Evolutionary conservation across 2,113 vertebrate species (phyloP).

Genomic region (Malaclemys terrapin): DNA sequence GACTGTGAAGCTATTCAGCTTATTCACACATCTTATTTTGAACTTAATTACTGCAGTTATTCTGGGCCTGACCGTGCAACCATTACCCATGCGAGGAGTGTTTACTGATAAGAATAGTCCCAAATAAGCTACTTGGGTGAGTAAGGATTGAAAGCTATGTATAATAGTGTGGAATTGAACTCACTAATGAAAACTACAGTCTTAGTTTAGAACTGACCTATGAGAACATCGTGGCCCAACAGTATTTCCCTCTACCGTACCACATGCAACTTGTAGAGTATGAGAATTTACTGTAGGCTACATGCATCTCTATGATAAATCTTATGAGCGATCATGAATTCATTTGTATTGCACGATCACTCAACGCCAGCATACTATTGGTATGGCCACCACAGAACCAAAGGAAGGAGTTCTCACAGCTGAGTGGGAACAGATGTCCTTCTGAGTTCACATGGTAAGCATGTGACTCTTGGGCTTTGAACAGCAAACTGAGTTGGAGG

Average conservation of each 20-base stretch:
- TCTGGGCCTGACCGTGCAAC: neutral
- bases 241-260: neutral
- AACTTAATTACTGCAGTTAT: neutral
- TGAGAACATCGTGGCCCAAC: neutral
- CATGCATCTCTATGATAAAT: neutral
- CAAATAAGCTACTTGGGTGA: neutral
- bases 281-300: too few species aligned
- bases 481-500: neutral
- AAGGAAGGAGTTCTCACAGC: neutral
- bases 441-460: neutral
- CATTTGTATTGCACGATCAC: neutral
- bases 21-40: neutral
- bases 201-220: neutral
- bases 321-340: neutral
- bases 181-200: too few species aligned
- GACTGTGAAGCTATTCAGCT: too few species aligned
- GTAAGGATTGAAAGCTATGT: neutral
- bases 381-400: neutral
- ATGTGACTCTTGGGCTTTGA: neutral
- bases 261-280: fast-evolving
- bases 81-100: neutral
- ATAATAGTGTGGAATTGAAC: neutral
- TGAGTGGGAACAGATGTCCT: neutral
- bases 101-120: neutral
- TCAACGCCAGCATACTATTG: neutral